Conservation (phyloP, 2,888 invertebrate genomes). For the Parnassius orleans region DNA sequence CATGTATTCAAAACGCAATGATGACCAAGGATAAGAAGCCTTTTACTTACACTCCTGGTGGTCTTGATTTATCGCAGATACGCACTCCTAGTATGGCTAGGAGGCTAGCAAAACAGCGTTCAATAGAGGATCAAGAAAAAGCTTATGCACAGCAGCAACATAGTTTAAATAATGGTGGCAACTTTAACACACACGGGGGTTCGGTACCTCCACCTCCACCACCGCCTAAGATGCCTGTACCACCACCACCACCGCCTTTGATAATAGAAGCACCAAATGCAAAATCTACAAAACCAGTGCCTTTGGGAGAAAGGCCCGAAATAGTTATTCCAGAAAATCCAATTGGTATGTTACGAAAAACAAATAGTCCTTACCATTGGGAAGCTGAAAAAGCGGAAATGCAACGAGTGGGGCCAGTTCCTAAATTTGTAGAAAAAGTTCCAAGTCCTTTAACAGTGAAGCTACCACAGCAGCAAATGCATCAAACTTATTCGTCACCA, state of each 20-base stretch:
- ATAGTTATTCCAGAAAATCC: slow-evolving; percentile 88
- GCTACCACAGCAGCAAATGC: slow-evolving; percentile 67
- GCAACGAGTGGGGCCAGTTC: slow-evolving; percentile 71
- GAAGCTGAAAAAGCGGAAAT: slow-evolving; percentile 81
- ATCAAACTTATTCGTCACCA: slow-evolving; percentile 62
- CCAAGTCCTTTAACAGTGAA: slow-evolving; percentile 75
- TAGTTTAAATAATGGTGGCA: slow-evolving; percentile 38
- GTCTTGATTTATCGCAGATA: slow-evolving; percentile 94
- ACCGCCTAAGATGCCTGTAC: slow-evolving; percentile 68
- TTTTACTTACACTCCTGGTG: slow-evolving; percentile 97
- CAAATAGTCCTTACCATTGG: slow-evolving; percentile 85
- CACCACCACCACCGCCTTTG: slow-evolving; percentile 83
- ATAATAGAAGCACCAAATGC: slow-evolving; percentile 75
- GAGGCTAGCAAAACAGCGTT: slow-evolving; percentile 84
- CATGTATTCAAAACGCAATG: slow-evolving; percentile 95
- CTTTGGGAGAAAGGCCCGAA: slow-evolving; percentile 84
- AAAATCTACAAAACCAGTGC: slow-evolving; percentile 76
- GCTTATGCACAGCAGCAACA: slow-evolving; percentile 53
- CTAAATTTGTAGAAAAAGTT: slow-evolving; percentile 71
- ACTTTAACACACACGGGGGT: slow-evolving; percentile 59
- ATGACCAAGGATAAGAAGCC: slow-evolving; percentile 98
- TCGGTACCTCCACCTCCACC: slow-evolving; percentile 68
- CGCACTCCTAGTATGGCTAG: slow-evolving; percentile 94
- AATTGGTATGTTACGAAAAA: slow-evolving; percentile 85
- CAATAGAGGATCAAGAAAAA: slow-evolving; percentile 78